Evolutionary conservation across 1,140 invertebrate genomes (phyloP).

Genomic region (Caenorhabditis elegans): DNA sequence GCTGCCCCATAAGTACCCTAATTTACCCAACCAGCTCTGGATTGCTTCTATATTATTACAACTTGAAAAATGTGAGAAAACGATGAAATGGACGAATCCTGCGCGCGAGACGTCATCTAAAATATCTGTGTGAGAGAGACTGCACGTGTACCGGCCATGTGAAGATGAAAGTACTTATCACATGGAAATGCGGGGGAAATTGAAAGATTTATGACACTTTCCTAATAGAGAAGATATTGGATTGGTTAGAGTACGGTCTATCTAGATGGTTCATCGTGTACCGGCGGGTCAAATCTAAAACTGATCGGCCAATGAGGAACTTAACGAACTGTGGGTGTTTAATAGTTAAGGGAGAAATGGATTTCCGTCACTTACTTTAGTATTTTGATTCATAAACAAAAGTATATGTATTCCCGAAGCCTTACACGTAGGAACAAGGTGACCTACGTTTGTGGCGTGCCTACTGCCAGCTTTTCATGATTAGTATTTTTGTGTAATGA

Average conservation of each 20-base stretch:
- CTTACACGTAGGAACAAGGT: too few relatives aligned
- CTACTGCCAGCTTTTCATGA: too few relatives aligned
- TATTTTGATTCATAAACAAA: too few relatives aligned
- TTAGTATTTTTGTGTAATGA: too few relatives aligned
- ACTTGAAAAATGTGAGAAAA: not conserved
- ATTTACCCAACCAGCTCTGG: too few relatives aligned
- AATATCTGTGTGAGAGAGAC: not conserved
- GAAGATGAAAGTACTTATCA: conserved; percentile 30
- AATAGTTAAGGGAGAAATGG: too few relatives aligned
- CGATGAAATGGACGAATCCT: not conserved
- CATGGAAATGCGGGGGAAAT: not conserved
- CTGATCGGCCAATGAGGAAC: too few relatives aligned
- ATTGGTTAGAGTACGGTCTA: not conserved
- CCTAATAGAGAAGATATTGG: not conserved
- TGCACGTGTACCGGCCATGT: not conserved
- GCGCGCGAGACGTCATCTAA: not conserved
- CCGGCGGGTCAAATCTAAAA: too few relatives aligned
- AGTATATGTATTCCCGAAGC: too few relatives aligned
- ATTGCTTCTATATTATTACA: not conserved
- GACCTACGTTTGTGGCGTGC: too few relatives aligned
- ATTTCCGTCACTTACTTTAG: too few relatives aligned
- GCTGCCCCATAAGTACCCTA: too few relatives aligned
- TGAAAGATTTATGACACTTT: not conserved
- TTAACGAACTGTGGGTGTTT: not conserved
- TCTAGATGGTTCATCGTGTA: not conserved